These are phyloP conservation scores for Aricia artaxerxes DNA, from an alignment of 2,888 invertebrate species.

Conservation along the genomic window DNA sequence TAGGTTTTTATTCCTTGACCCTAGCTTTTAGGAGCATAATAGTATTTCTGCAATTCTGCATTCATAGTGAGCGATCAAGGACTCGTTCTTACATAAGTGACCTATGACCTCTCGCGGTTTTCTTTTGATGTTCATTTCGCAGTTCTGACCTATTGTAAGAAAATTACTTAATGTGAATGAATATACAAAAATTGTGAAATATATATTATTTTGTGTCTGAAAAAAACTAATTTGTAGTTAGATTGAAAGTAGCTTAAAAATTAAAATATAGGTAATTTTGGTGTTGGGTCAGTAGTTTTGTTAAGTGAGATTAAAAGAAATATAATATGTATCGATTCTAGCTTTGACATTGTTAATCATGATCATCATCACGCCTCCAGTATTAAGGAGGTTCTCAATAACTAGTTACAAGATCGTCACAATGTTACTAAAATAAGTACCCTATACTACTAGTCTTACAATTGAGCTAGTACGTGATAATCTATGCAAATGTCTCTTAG, in stretches of 20 bases:
- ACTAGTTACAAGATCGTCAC: neutral
- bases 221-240: neutral
- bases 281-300: too few relatives aligned
- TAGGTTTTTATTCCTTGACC: neutral
- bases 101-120: constrained; percentile 2
- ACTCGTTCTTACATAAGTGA: neutral
- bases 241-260: too few relatives aligned
- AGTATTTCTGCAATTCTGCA: constrained; percentile 5
- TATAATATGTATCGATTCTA: too few relatives aligned
- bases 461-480: neutral
- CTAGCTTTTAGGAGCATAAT: neutral
- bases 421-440: neutral
- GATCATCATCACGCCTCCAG: neutral
- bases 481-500: neutral
- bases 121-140: constrained; percentile 2
- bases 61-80: neutral
- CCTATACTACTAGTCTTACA: neutral
- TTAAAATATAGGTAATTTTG: too few relatives aligned
- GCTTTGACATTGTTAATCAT: too few relatives aligned
- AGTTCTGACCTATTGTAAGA: neutral
- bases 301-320: too few relatives aligned
- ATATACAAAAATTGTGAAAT: neutral
- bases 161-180: neutral
- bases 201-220: neutral
- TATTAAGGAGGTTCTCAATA: neutral